Evolutionary conservation across 2,797 vertebrate genomes (phyloP).

Genomic region (Falco biarmicus): DNA sequence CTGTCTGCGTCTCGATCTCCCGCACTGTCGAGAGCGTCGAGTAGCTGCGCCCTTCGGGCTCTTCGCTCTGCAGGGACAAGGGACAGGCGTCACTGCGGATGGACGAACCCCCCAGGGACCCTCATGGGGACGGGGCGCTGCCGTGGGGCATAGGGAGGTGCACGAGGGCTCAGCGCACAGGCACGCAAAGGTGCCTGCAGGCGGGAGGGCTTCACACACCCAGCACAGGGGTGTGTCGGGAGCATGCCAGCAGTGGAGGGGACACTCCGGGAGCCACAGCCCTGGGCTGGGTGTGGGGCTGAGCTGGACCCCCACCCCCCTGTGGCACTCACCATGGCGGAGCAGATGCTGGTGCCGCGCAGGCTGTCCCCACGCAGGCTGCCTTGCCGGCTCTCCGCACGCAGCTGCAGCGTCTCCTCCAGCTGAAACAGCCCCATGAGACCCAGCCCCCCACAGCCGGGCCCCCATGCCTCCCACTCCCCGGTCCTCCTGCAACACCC

Average conservation of each 20-base stretch:
- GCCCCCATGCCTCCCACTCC: background rate
- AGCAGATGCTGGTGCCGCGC: constrained; percentile 82
- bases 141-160: background rate
- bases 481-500: background rate
- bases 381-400: constrained; percentile 41
- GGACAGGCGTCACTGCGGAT: background rate
- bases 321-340: constrained; percentile 74
- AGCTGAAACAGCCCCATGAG: background rate
- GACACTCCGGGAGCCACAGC: background rate
- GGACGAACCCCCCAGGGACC: background rate
- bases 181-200: too few species aligned
- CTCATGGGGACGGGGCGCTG: background rate
- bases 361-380: constrained; percentile 72
- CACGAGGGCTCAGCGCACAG: background rate
- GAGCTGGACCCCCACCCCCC: background rate
- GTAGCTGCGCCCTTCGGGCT: constrained; percentile 82
- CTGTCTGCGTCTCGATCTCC: constrained; percentile 82
- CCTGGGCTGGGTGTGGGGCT: background rate
- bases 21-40: constrained; percentile 88
- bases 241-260: background rate
- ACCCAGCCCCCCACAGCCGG: accelerated
- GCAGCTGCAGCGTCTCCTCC: constrained; percentile 64
- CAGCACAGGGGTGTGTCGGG: background rate
- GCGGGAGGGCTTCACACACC: background rate
- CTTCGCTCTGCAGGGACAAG: constrained; percentile 71